Evolutionary conservation across 2,797 vertebrate genomes (phyloP).

Genomic region (Sphenodon punctatus): DNA sequence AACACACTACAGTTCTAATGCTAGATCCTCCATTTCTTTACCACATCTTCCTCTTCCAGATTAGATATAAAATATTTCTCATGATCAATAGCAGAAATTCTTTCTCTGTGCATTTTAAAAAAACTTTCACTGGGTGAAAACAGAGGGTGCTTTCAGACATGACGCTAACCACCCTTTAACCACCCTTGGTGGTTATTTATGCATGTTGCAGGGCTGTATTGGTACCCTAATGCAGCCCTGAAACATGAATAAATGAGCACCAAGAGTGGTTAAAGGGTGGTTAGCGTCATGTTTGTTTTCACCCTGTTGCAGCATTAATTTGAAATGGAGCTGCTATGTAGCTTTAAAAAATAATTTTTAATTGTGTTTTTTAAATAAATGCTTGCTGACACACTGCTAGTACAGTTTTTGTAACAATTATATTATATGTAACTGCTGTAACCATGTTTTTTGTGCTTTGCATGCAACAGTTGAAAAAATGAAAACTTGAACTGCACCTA

Average conservation of each 20-base stretch:
- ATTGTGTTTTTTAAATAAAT: constrained; percentile 6
- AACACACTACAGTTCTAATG: background rate
- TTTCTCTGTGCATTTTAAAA: background rate
- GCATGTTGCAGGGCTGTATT: too few species aligned
- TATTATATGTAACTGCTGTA: background rate
- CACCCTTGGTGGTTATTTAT: too few species aligned
- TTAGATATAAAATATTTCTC: background rate
- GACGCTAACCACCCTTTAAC: too few species aligned
- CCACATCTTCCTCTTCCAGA: constrained; percentile 6
- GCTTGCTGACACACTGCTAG: background rate
- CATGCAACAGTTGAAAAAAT: background rate
- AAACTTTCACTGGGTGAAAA: too few species aligned
- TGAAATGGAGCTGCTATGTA: background rate
- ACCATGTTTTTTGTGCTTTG: background rate
- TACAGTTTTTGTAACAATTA: background rate
- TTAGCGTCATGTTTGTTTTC: too few species aligned
- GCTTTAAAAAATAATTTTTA: constrained; percentile 18
- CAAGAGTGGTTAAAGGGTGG: background rate
- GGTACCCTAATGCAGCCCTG: too few species aligned
- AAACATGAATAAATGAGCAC: too few species aligned
- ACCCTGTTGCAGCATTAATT: too few species aligned
- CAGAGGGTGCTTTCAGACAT: too few species aligned
- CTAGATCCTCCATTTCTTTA: constrained; percentile 7
- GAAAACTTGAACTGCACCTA: background rate
- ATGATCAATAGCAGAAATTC: background rate